phyloP scores from a whole-genome alignment of 2,797 vertebrate species.

The Spinus pinus region DNA sequence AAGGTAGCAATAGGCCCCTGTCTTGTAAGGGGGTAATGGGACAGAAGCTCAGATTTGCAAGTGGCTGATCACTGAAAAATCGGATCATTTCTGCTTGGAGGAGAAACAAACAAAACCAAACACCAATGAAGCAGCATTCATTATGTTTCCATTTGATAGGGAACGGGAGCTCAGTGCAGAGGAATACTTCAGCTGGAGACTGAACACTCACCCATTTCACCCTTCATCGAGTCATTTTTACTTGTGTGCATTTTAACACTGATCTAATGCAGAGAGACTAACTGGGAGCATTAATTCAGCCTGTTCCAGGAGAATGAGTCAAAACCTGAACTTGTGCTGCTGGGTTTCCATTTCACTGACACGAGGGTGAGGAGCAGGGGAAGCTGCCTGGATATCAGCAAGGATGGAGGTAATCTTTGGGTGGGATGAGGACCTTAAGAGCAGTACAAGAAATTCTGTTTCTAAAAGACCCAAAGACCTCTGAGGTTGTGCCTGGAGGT shows the following conservation, averaged over 20 bases:
- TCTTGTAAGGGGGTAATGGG: neutral
- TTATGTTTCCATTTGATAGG: neutral
- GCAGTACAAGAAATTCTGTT: neutral
- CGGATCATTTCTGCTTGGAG: constrained; percentile 10
- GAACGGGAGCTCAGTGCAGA: neutral
- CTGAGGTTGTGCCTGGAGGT: neutral
- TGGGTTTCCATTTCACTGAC: neutral
- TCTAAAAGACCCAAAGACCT: neutral
- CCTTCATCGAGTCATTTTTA: neutral
- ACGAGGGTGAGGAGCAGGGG: neutral
- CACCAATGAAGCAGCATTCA: neutral
- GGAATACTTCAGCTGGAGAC: neutral
- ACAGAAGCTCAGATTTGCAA: constrained; percentile 2
- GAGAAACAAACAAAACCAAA: constrained; percentile 4
- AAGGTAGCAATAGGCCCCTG: constrained; percentile 11
- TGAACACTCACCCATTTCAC: neutral
- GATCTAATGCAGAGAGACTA: constrained; percentile 18
- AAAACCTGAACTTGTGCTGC: neutral
- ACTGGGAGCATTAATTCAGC: neutral
- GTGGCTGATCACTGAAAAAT: neutral
- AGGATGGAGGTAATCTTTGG: neutral
- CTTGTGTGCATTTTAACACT: neutral
- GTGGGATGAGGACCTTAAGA: fast-evolving
- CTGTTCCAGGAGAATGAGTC: neutral
- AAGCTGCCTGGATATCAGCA: neutral